phyloP scores from a whole-genome alignment of 2,888 invertebrate species.

The Bimastos eiseni region DNA sequence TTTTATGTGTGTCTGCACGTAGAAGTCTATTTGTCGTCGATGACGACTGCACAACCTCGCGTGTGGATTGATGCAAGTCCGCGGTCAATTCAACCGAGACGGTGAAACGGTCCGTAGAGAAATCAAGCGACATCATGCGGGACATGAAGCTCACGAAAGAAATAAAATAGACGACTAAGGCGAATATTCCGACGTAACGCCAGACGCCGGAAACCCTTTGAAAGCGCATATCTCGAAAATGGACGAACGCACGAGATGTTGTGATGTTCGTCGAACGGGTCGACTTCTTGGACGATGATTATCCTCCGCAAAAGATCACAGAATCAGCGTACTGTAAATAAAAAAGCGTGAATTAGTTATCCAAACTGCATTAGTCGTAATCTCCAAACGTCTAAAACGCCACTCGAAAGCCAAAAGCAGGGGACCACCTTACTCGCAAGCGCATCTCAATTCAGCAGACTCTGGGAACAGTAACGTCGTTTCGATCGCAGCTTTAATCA shows the following conservation, averaged over 20 bases:
- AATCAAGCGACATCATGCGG: background rate
- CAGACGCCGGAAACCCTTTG: background rate
- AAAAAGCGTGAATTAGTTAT: background rate
- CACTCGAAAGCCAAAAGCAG: no score
- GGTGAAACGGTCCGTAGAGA: background rate
- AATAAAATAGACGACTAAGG: slow-evolving; percentile 7
- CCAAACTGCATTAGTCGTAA: no score
- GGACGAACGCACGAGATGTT: no score
- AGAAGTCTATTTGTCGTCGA: background rate
- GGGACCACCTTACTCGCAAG: no score
- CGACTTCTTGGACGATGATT: background rate
- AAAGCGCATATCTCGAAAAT: background rate
- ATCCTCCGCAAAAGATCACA: background rate
- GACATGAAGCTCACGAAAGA: slow-evolving; percentile 26
- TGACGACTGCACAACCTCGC: background rate
- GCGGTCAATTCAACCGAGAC: background rate
- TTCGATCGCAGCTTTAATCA: background rate
- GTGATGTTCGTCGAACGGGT: background rate
- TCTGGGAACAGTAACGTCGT: background rate
- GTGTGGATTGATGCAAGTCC: background rate
- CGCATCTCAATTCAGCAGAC: no score
- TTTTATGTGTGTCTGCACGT: background rate
- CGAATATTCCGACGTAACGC: background rate
- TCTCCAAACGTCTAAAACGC: no score
- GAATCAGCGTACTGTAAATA: background rate